phyloP scores from a whole-genome alignment of 2,888 invertebrate species.

The Drosophila nigricruria region DNA sequence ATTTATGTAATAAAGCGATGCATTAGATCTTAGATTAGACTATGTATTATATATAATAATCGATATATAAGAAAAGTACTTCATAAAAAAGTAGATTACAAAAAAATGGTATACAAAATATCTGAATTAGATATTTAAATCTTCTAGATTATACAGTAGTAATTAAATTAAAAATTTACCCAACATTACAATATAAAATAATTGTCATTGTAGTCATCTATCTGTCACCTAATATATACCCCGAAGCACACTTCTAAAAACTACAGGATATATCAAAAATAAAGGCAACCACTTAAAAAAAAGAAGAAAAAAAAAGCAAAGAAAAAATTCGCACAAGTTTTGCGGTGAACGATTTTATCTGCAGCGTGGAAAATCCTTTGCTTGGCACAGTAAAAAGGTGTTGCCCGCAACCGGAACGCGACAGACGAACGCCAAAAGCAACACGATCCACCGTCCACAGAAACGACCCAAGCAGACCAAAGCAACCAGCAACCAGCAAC shows the following conservation, averaged over 20 bases:
- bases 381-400: slow-evolving; percentile 61
- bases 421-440: slow-evolving; percentile 38
- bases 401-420: slow-evolving; percentile 67
- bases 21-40: too few relatives aligned
- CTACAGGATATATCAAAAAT: slow-evolving; percentile 14
- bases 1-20: too few relatives aligned
- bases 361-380: slow-evolving; percentile 63
- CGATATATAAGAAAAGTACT: too few relatives aligned
- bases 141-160: too few relatives aligned
- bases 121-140: too few relatives aligned
- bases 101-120: too few relatives aligned
- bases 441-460: slow-evolving; percentile 22
- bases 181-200: too few relatives aligned
- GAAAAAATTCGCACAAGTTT: slow-evolving; percentile 49
- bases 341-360: slow-evolving; percentile 64
- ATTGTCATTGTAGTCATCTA: too few relatives aligned
- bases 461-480: slow-evolving; percentile 7
- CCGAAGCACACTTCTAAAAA: background rate
- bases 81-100: too few relatives aligned
- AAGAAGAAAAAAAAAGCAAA: slow-evolving; percentile 27
- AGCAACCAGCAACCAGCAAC: slow-evolving; percentile 9
- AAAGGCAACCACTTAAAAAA: slow-evolving; percentile 10
- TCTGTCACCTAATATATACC: background rate
- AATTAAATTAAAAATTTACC: too few relatives aligned
- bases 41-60: too few relatives aligned